Evolutionary conservation across 2,888 invertebrate species (phyloP), one percentile per base, ranked within the genome.

Genomic region (Cataglyphis livida): DNA sequence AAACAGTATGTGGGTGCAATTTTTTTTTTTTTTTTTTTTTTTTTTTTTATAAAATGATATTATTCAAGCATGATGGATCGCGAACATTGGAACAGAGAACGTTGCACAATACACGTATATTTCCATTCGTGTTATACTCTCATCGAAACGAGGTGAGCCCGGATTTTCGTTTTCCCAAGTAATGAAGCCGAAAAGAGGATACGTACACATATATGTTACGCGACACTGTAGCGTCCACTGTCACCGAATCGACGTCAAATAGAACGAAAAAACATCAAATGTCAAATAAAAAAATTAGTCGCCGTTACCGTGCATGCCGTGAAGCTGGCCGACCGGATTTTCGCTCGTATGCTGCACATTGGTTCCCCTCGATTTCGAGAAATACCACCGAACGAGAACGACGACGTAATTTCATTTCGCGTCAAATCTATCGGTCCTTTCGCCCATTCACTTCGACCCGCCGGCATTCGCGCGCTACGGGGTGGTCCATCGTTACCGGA

Each of bases 401-500:
- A 51, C 44, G 59, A 65, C 66, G 68, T 86, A 86, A 88, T 86
- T 81, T 81, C 59, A 73, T 88, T 88, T 64, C 57, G 38, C 59
- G 68, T 81, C 78, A 83, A 61, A 84, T 82, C 68, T 44, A 59
- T 54, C 71, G 38, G 62, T 68, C 65, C 48, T 81, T 62, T 44
- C 57, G 48, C 32, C 68, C 38, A 35, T 44, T 81, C 28, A 32
- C 41, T 35, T 32, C 32, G 25, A 25, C 61, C 68, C 70, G 66
- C 61, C 28, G 73, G 73, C 78, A 12, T 48, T 79, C 41, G 59
- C 78, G 18, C 73, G 10, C 78, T 44, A 32, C 59, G 44, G 73
- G 78, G 78, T 79, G 78, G 59, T 79, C 73, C 78, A 65, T 28
- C 70, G 74, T 59, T 41, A 32, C 64, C 51, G 51, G 32, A 65